Evolutionary conservation across 1,140 invertebrate species (phyloP).

Genomic region (Chrysomallon squamiferum): DNA sequence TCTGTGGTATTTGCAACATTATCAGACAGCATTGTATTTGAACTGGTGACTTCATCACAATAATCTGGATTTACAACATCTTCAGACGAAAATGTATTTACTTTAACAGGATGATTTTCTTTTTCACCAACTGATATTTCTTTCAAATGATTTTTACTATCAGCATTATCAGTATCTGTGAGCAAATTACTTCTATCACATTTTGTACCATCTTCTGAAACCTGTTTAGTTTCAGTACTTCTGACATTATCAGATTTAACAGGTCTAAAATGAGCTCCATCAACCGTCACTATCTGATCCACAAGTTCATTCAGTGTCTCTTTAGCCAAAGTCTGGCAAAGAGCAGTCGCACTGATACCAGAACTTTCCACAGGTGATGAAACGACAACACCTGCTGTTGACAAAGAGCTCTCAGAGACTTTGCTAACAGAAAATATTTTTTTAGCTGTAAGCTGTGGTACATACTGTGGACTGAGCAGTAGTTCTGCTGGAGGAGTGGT

Average conservation of each 20-base stretch:
- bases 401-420: constrained; percentile 24
- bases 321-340: constrained; percentile 25
- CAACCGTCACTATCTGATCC: constrained; percentile 26
- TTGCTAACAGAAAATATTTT: constrained; percentile 57
- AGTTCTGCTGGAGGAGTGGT: constrained; percentile 39
- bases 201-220: neutral
- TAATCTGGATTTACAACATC: neutral
- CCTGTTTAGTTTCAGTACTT: neutral
- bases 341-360: constrained; percentile 19
- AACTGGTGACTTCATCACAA: neutral
- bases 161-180: neutral
- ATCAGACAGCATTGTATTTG: neutral
- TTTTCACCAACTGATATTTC: no score
- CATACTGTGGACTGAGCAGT: constrained; percentile 53
- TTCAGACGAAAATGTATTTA: no score
- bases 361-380: constrained; percentile 8
- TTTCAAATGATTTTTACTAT: neutral
- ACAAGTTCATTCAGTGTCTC: constrained; percentile 24
- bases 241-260: neutral
- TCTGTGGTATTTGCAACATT: no score
- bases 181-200: neutral
- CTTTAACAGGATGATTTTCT: no score
- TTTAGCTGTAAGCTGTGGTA: constrained; percentile 44
- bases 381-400: constrained; percentile 5
- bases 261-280: no score